Evolutionary conservation across 2,113 vertebrate genomes (phyloP).

Genomic region (Probosciger aterrimus): DNA sequence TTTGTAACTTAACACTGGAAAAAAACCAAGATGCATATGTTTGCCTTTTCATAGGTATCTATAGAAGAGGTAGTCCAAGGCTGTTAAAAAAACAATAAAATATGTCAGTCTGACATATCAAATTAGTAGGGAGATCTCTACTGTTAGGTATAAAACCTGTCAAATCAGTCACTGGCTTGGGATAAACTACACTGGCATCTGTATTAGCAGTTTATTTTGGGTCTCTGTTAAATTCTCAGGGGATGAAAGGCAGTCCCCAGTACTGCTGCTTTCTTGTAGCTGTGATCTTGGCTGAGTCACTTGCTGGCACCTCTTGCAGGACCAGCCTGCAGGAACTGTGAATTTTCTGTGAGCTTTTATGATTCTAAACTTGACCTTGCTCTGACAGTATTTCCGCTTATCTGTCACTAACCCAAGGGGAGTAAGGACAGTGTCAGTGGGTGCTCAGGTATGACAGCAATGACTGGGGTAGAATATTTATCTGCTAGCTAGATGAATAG

Average conservation of each 20-base stretch:
- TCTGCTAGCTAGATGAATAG: background rate
- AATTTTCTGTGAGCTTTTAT: background rate
- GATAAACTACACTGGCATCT: background rate
- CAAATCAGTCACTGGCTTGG: background rate
- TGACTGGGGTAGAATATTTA: slow-evolving; percentile 5
- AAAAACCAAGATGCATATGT: background rate
- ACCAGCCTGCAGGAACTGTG: background rate
- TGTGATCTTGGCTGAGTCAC: background rate
- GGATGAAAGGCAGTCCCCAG: background rate
- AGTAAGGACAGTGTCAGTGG: background rate
- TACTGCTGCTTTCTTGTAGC: background rate
- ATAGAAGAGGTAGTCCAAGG: background rate
- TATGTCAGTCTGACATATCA: background rate
- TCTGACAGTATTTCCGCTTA: slow-evolving; percentile 5
- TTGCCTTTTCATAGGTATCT: background rate
- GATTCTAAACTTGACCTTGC: background rate
- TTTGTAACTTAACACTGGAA: background rate
- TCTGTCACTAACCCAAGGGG: background rate
- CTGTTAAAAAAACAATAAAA: background rate
- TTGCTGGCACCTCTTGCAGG: background rate
- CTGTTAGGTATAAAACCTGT: background rate
- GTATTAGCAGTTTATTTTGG: background rate
- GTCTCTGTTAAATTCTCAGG: background rate
- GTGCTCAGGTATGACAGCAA: slow-evolving; percentile 17
- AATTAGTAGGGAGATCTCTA: background rate